These are phyloP conservation scores for Gryllus longicercus DNA, from an alignment of 2,888 invertebrate genomes.

Conservation along the genomic window DNA sequence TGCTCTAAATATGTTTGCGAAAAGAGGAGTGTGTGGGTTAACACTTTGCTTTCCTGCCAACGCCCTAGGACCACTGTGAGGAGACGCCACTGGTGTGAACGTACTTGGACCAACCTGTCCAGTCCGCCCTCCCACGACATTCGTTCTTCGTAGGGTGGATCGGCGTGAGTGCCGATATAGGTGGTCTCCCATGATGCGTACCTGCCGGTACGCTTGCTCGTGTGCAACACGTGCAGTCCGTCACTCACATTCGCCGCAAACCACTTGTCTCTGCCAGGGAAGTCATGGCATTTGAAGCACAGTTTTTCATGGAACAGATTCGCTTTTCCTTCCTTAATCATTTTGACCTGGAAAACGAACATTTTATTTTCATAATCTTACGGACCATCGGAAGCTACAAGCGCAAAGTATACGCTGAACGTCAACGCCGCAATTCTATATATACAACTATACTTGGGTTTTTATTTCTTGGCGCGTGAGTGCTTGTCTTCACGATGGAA, in stretches of 20 bases:
- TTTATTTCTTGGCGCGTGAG: too few species aligned
- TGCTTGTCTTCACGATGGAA: too few species aligned
- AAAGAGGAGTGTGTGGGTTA: too few species aligned
- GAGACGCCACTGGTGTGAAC: too few species aligned
- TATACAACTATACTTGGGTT: too few species aligned
- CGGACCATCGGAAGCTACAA: too few species aligned
- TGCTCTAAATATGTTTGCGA: too few species aligned
- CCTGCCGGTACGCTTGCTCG: conserved; percentile 74
- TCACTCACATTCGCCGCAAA: conserved; percentile 67
- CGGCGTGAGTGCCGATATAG: conserved; percentile 84
- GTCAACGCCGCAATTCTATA: too few species aligned
- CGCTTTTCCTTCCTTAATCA: conserved; percentile 73
- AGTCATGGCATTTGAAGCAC: conserved; percentile 84
- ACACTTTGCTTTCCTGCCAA: too few species aligned
- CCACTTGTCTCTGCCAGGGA: conserved; percentile 83
- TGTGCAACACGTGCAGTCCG: conserved; percentile 75
- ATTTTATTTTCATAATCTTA: too few species aligned
- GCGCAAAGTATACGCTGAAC: too few species aligned
- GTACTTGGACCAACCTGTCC: conserved; percentile 93
- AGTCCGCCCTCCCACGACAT: conserved; percentile 93
- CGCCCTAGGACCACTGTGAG: too few species aligned
- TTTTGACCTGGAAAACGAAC: conserved; percentile 51
- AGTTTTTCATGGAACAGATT: conserved; percentile 89
- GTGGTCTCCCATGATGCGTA: conserved; percentile 90
- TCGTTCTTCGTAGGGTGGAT: conserved; percentile 85